Conservation (phyloP, 2,888 invertebrate species). For the Margaritifera margaritifera region DNA sequence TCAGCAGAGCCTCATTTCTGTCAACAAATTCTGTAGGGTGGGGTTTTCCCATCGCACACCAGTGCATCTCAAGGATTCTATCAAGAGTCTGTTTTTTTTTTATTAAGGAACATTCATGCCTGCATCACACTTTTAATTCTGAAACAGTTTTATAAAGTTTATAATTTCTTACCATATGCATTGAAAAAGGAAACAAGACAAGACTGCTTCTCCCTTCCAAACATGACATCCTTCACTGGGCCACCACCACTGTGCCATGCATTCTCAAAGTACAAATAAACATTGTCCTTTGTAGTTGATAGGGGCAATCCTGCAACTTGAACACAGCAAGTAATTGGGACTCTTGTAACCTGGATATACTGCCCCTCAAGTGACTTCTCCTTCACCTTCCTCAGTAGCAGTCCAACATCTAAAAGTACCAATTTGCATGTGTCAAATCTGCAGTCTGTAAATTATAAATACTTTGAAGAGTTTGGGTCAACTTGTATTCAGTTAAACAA, state of each 20-base stretch:
- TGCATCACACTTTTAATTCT: too few species aligned
- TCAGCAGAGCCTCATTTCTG: too few species aligned
- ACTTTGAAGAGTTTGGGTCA: too few species aligned
- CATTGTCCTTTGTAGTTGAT: slow-evolving; percentile 8
- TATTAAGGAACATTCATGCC: too few species aligned
- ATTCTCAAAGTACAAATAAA: slow-evolving; percentile 28
- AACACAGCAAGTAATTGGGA: slow-evolving; percentile 13
- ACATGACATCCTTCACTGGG: slow-evolving; percentile 11
- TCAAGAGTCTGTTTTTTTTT: too few species aligned
- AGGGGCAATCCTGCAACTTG: slow-evolving; percentile 12
- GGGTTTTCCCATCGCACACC: too few species aligned
- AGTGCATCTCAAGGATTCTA: too few species aligned
- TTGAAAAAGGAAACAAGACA: slow-evolving; percentile 21
- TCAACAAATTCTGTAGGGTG: too few species aligned
- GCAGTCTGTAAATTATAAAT: too few species aligned
- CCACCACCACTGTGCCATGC: slow-evolving; percentile 23
- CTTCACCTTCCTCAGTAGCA: slow-evolving; percentile 1
- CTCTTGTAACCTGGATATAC: slow-evolving; percentile 5
- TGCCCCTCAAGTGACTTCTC: slow-evolving; percentile 12
- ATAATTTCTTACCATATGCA: slow-evolving; percentile 15
- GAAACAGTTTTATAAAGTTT: background rate
- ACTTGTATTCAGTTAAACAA: too few species aligned
- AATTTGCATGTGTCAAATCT: background rate
- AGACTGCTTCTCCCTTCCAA: slow-evolving; percentile 5
- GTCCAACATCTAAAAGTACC: slow-evolving; percentile 7